Evolutionary conservation across 2,888 invertebrate genomes (phyloP).

Genomic region (Trissolcus brochymenae): DNA sequence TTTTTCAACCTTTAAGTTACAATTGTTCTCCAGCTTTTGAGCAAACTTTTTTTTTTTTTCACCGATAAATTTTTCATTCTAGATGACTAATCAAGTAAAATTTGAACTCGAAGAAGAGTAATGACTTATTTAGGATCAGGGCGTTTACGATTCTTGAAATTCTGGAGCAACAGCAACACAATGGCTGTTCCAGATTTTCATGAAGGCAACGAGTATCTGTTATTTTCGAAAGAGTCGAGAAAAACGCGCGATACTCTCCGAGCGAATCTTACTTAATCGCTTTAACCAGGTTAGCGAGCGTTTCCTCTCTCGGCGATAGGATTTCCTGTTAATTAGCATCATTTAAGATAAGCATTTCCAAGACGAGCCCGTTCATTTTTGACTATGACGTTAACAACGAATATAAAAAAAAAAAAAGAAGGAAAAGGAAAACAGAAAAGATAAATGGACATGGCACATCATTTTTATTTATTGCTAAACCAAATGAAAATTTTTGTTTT

Average conservation of each 20-base stretch:
- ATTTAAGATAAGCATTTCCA: slow-evolving; percentile 47
- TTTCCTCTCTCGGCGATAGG: slow-evolving; percentile 43
- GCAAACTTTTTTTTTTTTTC: too few species aligned
- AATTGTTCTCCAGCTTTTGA: too few species aligned
- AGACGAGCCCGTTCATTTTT: slow-evolving; percentile 27
- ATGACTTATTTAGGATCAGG: slow-evolving; percentile 41
- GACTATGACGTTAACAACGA: slow-evolving; percentile 15
- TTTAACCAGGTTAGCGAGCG: slow-evolving; percentile 54
- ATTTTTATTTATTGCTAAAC: background rate
- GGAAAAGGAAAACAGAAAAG: background rate
- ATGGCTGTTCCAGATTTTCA: slow-evolving; percentile 51
- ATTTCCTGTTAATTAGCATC: slow-evolving; percentile 56
- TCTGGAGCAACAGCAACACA: slow-evolving; percentile 41
- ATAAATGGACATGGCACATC: too few species aligned
- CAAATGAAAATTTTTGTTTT: background rate
- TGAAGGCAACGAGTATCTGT: slow-evolving; percentile 36
- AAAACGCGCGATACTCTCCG: slow-evolving; percentile 39
- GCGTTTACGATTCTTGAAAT: slow-evolving; percentile 51
- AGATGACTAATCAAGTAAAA: background rate
- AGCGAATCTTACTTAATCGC: slow-evolving; percentile 53
- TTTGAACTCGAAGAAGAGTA: slow-evolving; percentile 32
- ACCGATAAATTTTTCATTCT: too few species aligned
- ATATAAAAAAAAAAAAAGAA: background rate
- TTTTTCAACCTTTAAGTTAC: background rate
- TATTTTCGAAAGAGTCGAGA: slow-evolving; percentile 51